Conservation (phyloP, 2,888 invertebrate species). For the Morpho deidamia region DNA sequence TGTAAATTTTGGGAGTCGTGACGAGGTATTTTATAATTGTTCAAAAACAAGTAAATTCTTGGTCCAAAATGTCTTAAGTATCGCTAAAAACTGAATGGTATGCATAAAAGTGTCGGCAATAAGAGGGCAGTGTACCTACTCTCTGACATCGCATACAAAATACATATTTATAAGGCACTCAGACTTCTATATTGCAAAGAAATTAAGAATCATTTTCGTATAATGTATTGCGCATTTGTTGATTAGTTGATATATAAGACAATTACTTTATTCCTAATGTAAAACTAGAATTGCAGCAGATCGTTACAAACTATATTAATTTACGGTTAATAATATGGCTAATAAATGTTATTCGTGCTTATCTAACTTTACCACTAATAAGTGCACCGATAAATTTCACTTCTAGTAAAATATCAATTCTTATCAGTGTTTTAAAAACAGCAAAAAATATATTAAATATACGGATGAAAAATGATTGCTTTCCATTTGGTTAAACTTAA, state of each 20-base stretch:
- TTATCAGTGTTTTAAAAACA: not conserved
- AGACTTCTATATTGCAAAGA: not conserved
- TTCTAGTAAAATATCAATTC: constrained; percentile 29
- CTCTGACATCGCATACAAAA: no score
- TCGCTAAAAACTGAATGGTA: no score
- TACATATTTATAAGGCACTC: constrained; percentile 8
- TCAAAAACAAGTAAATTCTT: no score
- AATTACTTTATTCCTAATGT: constrained; percentile 8
- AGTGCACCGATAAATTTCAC: constrained; percentile 31
- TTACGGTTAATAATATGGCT: constrained; percentile 56
- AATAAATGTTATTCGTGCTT: constrained; percentile 35
- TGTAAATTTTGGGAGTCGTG: no score
- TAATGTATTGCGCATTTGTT: not conserved
- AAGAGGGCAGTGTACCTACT: no score
- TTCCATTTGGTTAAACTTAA: no score
- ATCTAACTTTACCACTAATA: constrained; percentile 3
- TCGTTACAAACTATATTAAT: constrained; percentile 24
- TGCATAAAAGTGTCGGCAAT: no score
- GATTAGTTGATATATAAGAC: not conserved
- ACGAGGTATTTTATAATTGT: no score
- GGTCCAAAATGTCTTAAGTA: no score
- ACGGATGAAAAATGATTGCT: no score
- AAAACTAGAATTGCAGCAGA: constrained; percentile 26
- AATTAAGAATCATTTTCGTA: not conserved
- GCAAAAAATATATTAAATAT: not conserved